These are phyloP conservation scores for Camponotus pennsylvanicus DNA, from an alignment of 1,140 invertebrate genomes.

Conservation along the genomic window DNA sequence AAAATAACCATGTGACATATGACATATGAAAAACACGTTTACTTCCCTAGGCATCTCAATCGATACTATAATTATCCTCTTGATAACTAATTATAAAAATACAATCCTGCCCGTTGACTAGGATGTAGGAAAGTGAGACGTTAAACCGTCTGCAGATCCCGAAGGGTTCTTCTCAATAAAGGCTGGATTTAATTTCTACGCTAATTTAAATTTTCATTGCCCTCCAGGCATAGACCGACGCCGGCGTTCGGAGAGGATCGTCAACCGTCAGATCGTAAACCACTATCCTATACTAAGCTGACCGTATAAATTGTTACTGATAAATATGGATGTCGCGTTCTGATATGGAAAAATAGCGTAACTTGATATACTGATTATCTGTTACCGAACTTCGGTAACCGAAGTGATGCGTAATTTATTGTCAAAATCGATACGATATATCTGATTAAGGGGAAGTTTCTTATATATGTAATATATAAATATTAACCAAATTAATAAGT, in stretches of 20 bases:
- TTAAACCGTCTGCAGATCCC: conserved; percentile 69
- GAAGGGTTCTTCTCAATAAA: conserved; percentile 74
- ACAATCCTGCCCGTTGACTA: neutral
- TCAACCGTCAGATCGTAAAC: conserved; percentile 68
- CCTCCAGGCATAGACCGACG: conserved; percentile 60
- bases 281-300: conserved; percentile 61
- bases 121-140: conserved; percentile 49
- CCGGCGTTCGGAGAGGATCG: conserved; percentile 64
- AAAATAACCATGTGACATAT: conserved; percentile 46
- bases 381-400: no score
- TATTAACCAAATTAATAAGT: neutral
- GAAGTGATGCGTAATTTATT: conserved; percentile 10
- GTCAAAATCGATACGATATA: neutral
- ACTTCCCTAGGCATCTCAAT: conserved; percentile 14
- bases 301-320: conserved; percentile 69
- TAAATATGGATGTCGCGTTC: conserved; percentile 73
- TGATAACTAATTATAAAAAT: conserved; percentile 73
- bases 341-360: conserved; percentile 61
- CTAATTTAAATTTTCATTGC: conserved; percentile 77
- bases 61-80: conserved; percentile 73
- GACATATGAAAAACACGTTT: neutral
- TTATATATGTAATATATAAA: neutral
- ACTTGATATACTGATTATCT: conserved; percentile 44
- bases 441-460: neutral
- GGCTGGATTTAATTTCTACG: conserved; percentile 75